Percentiles rank a stretch among this genome's conserved stretches.
Evolutionary conservation across 2,888 invertebrate species (phyloP).

Genomic region (Sericinus montela): DNA sequence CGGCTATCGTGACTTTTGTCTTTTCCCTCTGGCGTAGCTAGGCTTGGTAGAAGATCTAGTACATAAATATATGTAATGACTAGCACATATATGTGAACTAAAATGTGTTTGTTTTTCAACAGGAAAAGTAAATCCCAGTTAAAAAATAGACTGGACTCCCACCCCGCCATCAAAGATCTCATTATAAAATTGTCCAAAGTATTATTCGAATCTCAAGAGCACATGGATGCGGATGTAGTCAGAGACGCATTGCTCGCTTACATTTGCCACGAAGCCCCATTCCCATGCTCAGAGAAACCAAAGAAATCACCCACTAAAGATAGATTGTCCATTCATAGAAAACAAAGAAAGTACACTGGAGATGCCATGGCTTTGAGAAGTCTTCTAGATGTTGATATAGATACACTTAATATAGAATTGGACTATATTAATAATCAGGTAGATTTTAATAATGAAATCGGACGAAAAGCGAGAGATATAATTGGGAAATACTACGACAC

Average conservation of each 20-base stretch:
- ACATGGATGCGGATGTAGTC: conserved; percentile 84
- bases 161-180: conserved; percentile 85
- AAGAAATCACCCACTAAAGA: conserved; percentile 26
- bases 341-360: conserved; percentile 34
- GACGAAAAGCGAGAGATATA: conserved; percentile 64
- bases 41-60: too few species aligned
- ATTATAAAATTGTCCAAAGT: conserved; percentile 82
- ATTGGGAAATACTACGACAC: conserved; percentile 61
- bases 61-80: too few species aligned
- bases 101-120: conserved; percentile 33
- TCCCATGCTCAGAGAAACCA: conserved; percentile 84
- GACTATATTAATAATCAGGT: conserved; percentile 68
- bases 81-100: too few species aligned
- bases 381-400: conserved; percentile 60
- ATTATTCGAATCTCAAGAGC: conserved; percentile 83
- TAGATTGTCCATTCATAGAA: conserved; percentile 36
- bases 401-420: conserved; percentile 62
- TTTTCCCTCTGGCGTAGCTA: too few species aligned
- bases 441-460: conserved; percentile 66
- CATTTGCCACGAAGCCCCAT: conserved; percentile 88
- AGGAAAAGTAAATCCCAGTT: conserved; percentile 80
- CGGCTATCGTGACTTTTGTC: too few species aligned
- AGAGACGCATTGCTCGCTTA: conserved; percentile 91
- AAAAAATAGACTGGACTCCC: conserved; percentile 83
- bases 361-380: conserved; percentile 39